Evolutionary conservation across 1,140 invertebrate genomes (phyloP), one percentile per base, ranked within the genome.

Genomic region (Pogonomyrmex californicus): DNA sequence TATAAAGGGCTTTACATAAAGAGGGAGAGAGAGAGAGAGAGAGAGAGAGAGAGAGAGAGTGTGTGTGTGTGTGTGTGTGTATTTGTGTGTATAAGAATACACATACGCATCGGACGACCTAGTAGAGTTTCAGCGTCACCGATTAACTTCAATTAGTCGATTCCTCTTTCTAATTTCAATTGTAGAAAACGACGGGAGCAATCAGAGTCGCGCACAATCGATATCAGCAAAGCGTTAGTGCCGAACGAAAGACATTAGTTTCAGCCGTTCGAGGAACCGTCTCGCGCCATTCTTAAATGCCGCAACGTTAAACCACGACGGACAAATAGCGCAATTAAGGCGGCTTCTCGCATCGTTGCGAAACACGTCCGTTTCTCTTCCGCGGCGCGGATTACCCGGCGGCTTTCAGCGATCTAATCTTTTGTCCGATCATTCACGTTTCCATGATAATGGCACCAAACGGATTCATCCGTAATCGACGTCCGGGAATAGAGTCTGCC

Each of bases 311-410:
- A 77, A 89, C 89, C 81, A 38, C 49, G 62, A 86, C 79, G 65
- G 85, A 58, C 47, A 88, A 83, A 79, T 76, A 63, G 75, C 49
- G 83, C 87, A 89, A 89, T 89, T 88, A 86, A 76, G 17, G 47
- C 36, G 23, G 44, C 71, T 77, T 66, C 47, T 85, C 62, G 47
- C 41, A 33, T 36, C 33, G n/a, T 89, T 89, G 62, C 83, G 76
- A 89, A 89, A 77, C 68, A 36, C n/a, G n/a, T 78, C 58, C 60
- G 44, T 85, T 89, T 88, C 65, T 54, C 60, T 44, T 54, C 30
- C 33, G 66, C 38, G 33, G 23, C n/a, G 7, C 68, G 66, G 44
- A 87, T 89, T 79, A 17, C 65, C 47, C 65, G 38, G 12, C 38
- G 9, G 47, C 6, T 81, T 44, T 70, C 36, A 17, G n/a, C 38